phyloP scores from a whole-genome alignment of 2,113 vertebrate species.

The Malaclemys terrapin region DNA sequence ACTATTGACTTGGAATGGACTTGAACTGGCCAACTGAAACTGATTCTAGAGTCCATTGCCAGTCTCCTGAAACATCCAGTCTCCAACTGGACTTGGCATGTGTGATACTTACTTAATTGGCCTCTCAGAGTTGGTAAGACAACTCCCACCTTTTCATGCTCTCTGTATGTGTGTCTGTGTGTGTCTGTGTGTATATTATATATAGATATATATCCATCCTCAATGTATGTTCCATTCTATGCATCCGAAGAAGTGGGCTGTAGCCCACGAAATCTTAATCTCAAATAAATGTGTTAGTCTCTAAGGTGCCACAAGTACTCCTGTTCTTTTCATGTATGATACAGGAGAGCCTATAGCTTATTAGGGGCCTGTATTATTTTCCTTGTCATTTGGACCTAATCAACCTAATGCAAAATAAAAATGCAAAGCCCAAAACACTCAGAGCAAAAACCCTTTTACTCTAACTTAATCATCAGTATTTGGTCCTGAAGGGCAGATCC shows the following conservation, averaged over 20 bases:
- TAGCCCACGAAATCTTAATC: too few species aligned
- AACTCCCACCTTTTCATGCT: too few species aligned
- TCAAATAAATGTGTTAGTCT: too few species aligned
- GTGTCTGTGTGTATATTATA: too few species aligned
- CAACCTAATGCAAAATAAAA: not conserved
- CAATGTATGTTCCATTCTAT: too few species aligned
- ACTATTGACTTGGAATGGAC: accelerated
- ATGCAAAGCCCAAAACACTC: accelerated
- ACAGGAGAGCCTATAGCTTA: accelerated
- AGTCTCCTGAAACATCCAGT: not conserved
- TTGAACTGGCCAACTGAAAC: not conserved
- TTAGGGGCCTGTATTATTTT: accelerated
- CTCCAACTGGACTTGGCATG: accelerated
- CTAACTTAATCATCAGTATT: accelerated
- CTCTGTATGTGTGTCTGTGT: too few species aligned
- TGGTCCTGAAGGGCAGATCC: accelerated
- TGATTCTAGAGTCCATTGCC: not conserved
- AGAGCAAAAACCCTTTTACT: accelerated
- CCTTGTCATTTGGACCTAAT: accelerated
- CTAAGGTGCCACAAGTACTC: too few species aligned
- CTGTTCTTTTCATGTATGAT: too few species aligned
- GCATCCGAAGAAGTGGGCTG: too few species aligned
- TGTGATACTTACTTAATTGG: not conserved
- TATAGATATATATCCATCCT: too few species aligned
- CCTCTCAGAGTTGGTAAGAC: too few species aligned